A percentile compares a stretch with the other conserved stretches of the same genome.
Conservation (phyloP, 2,797 vertebrate genomes). For the Cuculus canorus region DNA sequence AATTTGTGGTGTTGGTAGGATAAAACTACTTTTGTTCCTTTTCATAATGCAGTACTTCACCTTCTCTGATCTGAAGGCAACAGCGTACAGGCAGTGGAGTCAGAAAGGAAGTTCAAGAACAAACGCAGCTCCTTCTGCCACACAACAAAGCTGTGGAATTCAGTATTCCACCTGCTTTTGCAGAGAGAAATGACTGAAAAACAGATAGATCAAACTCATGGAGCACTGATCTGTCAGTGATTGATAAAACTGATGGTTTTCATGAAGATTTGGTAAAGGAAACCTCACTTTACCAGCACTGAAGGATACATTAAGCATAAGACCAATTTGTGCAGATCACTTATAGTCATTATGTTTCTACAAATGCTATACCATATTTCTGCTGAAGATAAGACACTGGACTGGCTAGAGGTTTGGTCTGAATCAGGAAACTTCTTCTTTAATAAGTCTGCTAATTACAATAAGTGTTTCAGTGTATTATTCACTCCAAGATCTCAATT, state of each 20-base stretch:
- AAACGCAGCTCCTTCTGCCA: neutral
- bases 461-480: neutral
- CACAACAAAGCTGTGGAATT: neutral
- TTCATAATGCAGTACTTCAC: accelerated
- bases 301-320: neutral
- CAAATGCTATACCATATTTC: neutral
- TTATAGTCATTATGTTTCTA: neutral
- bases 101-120: neutral
- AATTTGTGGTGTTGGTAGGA: neutral
- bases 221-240: neutral
- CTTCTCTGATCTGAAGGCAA: neutral
- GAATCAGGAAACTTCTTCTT: neutral
- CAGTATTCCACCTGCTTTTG: neutral
- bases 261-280: neutral
- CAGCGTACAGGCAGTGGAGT: accelerated
- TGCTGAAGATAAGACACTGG: neutral
- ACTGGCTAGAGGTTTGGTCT: neutral
- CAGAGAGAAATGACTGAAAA: neutral
- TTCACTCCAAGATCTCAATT: neutral
- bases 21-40: neutral
- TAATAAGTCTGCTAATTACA: neutral
- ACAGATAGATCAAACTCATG: neutral
- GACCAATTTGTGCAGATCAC: neutral
- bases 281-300: neutral
- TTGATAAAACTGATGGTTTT: neutral